Evolutionary conservation across 2,888 invertebrate genomes (phyloP), one percentile per base, ranked within the genome.

Genomic region (Sturmia bella): DNA sequence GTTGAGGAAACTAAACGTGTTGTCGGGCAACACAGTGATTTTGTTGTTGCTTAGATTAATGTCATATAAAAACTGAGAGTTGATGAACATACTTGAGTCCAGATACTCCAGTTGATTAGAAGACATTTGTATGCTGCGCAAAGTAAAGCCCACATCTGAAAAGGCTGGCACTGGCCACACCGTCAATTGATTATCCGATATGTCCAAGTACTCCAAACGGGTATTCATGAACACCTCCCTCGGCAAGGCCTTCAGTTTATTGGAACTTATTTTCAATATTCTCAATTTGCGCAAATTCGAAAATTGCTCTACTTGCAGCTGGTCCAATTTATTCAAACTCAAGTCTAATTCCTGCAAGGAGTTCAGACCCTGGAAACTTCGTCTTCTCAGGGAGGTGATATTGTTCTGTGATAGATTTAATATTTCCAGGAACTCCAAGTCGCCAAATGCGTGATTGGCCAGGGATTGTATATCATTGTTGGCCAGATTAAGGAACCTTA

Each of bases 11-110:
- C 95, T 95, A 90, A 97, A 97, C 19, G 96, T 96, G 89, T 96
- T 97, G 91, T 97, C 97, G 2, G 97, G 96, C 84, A 97, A 91
- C 83, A 97, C 95, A 17, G 95, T 95, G 81, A 97, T 92, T 87
- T 95, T 94, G 91, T 97, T 97, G 87, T 93, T 93, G 56, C 95
- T 95, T 87, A 97, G 91, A 91, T 96, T 95, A 75, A 97, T 92
- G 85, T 93, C 94, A 75, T 95, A 93, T 54, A 97, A 91, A 89
- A 95, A 95, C 68, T 96, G 95, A 37, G 95, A 95, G 86, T 95
- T 95, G 50, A 96, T 94, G 88, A 97, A 97, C 91, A 96, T 96
- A 81, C 95, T 96, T 85, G 95, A 95, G 90, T 97, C 97, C 85
- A 97, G 92, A 89, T 96, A 96, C 89, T 97, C 97, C 84, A 98